These are phyloP conservation scores for Neolamprologus modestus DNA, from an alignment of 2,113 vertebrate genomes.

Conservation along the genomic window DNA sequence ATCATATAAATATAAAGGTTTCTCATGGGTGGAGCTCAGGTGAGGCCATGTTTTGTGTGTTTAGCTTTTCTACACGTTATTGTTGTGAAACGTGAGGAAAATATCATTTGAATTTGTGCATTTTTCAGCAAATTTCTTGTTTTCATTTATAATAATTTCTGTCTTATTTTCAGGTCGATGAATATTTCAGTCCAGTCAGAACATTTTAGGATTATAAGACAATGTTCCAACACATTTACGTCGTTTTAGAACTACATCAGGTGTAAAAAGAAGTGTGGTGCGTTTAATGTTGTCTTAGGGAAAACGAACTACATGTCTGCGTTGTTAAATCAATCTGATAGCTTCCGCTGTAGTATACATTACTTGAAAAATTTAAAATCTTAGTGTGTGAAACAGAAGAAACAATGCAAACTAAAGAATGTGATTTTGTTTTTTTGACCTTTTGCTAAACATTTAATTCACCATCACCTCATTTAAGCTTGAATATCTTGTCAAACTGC, in stretches of 20 bases:
- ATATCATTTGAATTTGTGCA: background rate
- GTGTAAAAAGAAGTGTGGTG: background rate
- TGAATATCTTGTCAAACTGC: background rate
- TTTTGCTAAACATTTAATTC: background rate
- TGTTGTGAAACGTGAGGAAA: background rate
- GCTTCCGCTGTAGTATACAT: background rate
- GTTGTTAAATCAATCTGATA: background rate
- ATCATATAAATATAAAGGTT: background rate
- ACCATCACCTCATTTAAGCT: accelerated
- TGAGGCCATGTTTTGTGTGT: background rate
- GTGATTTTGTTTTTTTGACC: background rate
- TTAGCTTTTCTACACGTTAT: background rate
- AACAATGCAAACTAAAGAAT: background rate
- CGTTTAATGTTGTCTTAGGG: background rate
- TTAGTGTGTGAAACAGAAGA: background rate
- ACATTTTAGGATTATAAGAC: background rate
- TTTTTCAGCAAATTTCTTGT: background rate
- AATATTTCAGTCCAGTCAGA: background rate
- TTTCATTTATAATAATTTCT: background rate
- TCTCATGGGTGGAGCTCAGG: background rate
- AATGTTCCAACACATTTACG: background rate
- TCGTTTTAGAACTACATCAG: background rate
- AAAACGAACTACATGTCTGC: background rate
- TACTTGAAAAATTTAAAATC: background rate
- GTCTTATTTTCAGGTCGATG: background rate